Evolutionary conservation across 1,140 invertebrate genomes (phyloP).

Genomic region (Dendrolimus punctatus): DNA sequence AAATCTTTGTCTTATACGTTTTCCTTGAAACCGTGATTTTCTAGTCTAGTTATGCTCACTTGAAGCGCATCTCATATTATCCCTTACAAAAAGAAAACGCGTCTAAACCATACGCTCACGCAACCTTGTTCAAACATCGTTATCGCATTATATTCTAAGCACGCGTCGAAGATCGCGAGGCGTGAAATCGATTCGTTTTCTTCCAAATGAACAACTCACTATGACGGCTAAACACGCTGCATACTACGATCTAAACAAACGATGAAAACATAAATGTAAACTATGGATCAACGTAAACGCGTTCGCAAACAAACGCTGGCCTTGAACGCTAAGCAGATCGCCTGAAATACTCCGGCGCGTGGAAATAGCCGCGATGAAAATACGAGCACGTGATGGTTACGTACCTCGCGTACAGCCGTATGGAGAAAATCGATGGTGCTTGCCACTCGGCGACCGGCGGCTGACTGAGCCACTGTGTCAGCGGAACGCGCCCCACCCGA

Average conservation of each 20-base stretch:
- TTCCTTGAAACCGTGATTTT: no score
- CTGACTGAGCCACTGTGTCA: slow-evolving; percentile 67
- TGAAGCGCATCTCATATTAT: background rate
- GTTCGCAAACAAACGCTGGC: slow-evolving; percentile 57
- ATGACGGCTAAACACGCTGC: slow-evolving; percentile 6
- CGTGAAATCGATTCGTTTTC: slow-evolving; percentile 52
- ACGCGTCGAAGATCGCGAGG: slow-evolving; percentile 34
- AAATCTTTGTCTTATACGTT: background rate
- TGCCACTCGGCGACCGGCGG: slow-evolving; percentile 57
- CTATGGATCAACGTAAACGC: slow-evolving; percentile 30
- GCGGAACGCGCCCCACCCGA: slow-evolving; percentile 59
- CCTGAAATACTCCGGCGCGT: slow-evolving; percentile 59
- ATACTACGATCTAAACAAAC: slow-evolving; percentile 33
- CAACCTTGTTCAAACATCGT: slow-evolving; percentile 23
- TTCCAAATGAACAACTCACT: slow-evolving; percentile 17
- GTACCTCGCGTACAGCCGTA: slow-evolving; percentile 56
- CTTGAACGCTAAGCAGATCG: slow-evolving; percentile 65
- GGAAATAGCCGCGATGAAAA: slow-evolving; percentile 63
- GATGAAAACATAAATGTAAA: slow-evolving; percentile 40
- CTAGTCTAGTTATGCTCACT: no score
- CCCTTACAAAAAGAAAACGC: slow-evolving; percentile 2
- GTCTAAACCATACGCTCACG: slow-evolving; percentile 7
- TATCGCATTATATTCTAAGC: slow-evolving; percentile 48
- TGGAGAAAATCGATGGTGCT: slow-evolving; percentile 64
- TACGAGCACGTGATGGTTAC: slow-evolving; percentile 62